Evolutionary conservation across 2,888 invertebrate genomes (phyloP), one percentile per base, ranked within the genome.

Genomic region (Halocaridina rubra): DNA sequence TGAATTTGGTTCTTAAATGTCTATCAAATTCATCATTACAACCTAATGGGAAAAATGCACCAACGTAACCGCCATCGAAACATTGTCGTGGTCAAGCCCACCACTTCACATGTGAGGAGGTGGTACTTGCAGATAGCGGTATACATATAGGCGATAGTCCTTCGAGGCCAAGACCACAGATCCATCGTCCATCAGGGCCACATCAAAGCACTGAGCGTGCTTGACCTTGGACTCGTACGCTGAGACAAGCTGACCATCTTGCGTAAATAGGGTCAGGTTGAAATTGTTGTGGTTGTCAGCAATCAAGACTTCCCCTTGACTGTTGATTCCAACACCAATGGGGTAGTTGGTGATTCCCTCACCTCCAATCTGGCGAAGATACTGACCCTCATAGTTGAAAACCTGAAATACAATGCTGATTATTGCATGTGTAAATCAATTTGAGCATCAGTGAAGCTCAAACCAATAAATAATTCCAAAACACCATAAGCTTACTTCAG

Each of bases 221-320:
- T 99, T 99, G 88, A 99, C 98, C 92, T 99, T 99, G 90, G 97
- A 98, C 92, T 99, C 99, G 88, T 99, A 93, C n/a, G 99, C 99
- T 53, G 97, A 98, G 80, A 99, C 97, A 90, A 99, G 93, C 91
- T 97, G 96, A 19, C 99, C 99, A 90, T 99, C 98, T 92, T 99
- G 96, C 88, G 90, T 97, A 93, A 99, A 99, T 92, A 99, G 98
- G 90, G 99, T 99, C 92, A 99, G 92, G 92, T 99, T 99, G 93
- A 99, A 99, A 92, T 99, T 99, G 93, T 99, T 99, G 92, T 99
- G 99, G 93, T 99, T 99, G 93, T 99, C 99, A 76, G 99, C 99
- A 89, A 99, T 98, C 89, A 99, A 93, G 88, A 99, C 98, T 91
- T 99, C 98, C 46, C 98, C 99, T 81, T 96, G 95, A 4, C 96